A percentile compares a stretch with the other conserved stretches of the same genome.
These are phyloP conservation scores for Eulimnadia texana DNA, from an alignment of 1,140 invertebrate species.

Conservation along the genomic window DNA sequence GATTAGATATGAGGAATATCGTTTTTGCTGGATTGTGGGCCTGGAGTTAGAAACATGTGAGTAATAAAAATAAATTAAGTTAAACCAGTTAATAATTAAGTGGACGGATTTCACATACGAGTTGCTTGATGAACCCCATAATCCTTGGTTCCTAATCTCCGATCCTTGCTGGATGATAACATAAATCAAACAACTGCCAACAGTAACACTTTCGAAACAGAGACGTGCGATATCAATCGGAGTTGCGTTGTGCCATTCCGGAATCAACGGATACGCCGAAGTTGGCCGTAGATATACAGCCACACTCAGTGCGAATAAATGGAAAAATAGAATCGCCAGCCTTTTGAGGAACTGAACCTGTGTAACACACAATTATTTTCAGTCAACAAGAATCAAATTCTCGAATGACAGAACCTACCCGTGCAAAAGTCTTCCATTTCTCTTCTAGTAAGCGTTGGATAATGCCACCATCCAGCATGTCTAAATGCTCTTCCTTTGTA, in stretches of 20 bases:
- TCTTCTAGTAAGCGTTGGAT: constrained; percentile 92
- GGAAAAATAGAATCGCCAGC: constrained; percentile 63
- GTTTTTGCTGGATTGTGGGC: constrained; percentile 84
- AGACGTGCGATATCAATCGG: constrained; percentile 41
- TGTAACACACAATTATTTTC: constrained; percentile 19
- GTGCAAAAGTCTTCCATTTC: constrained; percentile 98
- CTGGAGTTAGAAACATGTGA: constrained; percentile 47
- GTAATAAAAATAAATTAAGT: too few species aligned
- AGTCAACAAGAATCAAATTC: background rate
- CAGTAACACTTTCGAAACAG: constrained; percentile 65
- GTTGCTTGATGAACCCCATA: constrained; percentile 78
- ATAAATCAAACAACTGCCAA: constrained; percentile 70
- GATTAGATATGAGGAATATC: constrained; percentile 82
- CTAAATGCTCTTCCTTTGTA: constrained; percentile 90
- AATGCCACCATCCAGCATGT: constrained; percentile 96
- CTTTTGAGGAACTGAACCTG: constrained; percentile 84
- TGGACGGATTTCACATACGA: constrained; percentile 43
- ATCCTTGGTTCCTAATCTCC: constrained; percentile 85
- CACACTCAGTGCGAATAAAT: constrained; percentile 72
- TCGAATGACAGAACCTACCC: constrained; percentile 44
- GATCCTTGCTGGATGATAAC: constrained; percentile 82
- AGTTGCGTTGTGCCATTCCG: constrained; percentile 28
- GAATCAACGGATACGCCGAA: constrained; percentile 35
- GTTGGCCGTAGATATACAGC: constrained; percentile 74
- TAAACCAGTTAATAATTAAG: background rate